Evolutionary conservation across 2,888 invertebrate genomes (phyloP).

Genomic region (Brachyptera risi): DNA sequence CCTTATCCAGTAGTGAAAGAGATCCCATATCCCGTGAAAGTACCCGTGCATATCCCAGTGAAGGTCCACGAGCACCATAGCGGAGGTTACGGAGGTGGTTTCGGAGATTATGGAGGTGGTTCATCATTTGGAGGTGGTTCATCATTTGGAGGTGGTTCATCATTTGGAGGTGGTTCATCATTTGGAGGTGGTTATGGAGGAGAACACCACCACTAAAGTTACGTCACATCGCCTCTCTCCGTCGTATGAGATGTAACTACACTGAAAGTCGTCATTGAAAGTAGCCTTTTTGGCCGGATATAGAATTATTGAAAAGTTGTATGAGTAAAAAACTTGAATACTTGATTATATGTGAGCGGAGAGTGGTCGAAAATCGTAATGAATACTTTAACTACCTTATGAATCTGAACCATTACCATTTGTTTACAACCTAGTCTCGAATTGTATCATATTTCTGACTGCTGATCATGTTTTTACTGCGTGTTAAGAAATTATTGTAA

Average conservation of each 20-base stretch:
- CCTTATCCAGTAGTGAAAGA: conserved; percentile 48
- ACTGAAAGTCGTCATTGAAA: not conserved
- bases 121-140: not conserved
- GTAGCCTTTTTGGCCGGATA: not conserved
- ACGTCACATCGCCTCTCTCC: not conserved
- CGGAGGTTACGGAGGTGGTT: conserved; percentile 40
- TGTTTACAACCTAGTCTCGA: conserved; percentile 16
- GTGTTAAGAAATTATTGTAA: conserved; percentile 19
- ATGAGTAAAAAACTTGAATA: not conserved
- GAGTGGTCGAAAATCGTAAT: not conserved
- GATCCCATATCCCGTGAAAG: conserved; percentile 41
- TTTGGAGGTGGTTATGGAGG: conserved; percentile 29
- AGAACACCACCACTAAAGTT: not conserved
- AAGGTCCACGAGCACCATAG: conserved; percentile 45
- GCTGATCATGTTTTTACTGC: no score
- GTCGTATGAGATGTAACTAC: not conserved
- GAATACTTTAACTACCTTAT: not conserved
- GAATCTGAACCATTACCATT: conserved; percentile 7
- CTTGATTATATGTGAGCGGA: no score
- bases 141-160: conserved; percentile 17
- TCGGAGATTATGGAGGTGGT: conserved; percentile 33
- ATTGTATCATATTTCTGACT: not conserved
- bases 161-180: conserved; percentile 15
- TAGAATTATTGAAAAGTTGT: conserved; percentile 4
- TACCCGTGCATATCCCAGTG: conserved; percentile 48